A percentile compares a stretch with the other conserved stretches of the same genome.
phyloP scores from a whole-genome alignment of 2,888 invertebrate genomes.

The Digitonthophagus gazella region DNA sequence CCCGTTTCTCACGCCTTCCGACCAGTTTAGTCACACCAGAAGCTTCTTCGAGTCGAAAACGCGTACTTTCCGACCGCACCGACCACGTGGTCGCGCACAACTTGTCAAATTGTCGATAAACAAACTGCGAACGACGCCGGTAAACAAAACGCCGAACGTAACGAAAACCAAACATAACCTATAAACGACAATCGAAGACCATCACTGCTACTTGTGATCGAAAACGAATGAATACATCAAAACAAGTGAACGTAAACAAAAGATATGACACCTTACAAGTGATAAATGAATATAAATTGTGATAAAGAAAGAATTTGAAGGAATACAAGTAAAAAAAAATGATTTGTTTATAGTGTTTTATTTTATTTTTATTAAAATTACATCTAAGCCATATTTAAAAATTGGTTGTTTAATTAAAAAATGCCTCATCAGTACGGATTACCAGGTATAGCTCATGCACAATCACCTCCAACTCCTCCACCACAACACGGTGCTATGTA shows the following conservation, averaged over 20 bases:
- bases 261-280: neutral
- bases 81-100: constrained; percentile 24
- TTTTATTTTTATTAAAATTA: too few relatives aligned
- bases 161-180: neutral
- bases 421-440: constrained; percentile 83
- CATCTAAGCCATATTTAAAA: neutral
- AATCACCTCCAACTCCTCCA: constrained; percentile 77
- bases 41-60: neutral
- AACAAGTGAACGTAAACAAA: neutral
- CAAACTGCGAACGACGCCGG: neutral
- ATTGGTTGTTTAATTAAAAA: constrained; percentile 46
- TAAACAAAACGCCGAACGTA: neutral
- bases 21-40: constrained; percentile 42
- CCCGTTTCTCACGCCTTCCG: constrained; percentile 47
- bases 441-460: constrained; percentile 70
- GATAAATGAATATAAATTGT: neutral
- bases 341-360: constrained; percentile 2
- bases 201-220: neutral
- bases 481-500: constrained; percentile 62
- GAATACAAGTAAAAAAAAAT: neutral
- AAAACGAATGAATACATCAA: neutral
- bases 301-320: neutral
- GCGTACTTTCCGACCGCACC: constrained; percentile 7
- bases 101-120: constrained; percentile 14
- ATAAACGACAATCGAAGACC: neutral